Evolutionary conservation across 2,888 invertebrate species (phyloP).

Genomic region (Dicranocentrus wangi): DNA sequence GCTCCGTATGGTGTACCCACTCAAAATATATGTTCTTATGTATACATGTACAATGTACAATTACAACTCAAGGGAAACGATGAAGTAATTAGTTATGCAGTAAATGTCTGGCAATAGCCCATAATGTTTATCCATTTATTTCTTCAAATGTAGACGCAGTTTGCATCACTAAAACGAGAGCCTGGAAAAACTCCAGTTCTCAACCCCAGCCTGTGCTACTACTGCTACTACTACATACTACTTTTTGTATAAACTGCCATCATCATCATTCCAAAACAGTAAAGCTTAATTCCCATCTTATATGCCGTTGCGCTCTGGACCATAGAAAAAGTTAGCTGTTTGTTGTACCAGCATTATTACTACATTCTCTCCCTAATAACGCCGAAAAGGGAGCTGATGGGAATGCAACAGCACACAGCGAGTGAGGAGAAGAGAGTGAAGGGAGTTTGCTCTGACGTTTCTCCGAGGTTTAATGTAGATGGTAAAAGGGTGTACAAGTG

Average conservation of each 20-base stretch:
- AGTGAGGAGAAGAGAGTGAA: constrained; percentile 5
- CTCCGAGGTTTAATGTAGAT: not conserved
- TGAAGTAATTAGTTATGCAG: constrained; percentile 72
- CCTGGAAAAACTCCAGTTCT: not conserved
- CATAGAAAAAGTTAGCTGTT: constrained; percentile 20
- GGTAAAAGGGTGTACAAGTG: not conserved
- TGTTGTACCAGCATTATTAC: constrained; percentile 29
- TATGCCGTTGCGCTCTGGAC: not conserved
- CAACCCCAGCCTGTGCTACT: not conserved
- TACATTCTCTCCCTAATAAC: constrained; percentile 52
- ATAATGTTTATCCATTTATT: constrained; percentile 72
- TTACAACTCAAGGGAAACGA: constrained; percentile 49
- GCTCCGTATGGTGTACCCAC: too few relatives aligned
- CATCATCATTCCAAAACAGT: constrained; percentile 11
- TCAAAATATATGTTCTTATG: too few relatives aligned
- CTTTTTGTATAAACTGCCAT: constrained; percentile 1
- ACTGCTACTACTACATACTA: not conserved
- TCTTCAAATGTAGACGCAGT: constrained; percentile 72
- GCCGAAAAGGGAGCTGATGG: constrained; percentile 25
- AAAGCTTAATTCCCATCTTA: constrained; percentile 22
- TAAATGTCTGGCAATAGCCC: constrained; percentile 67
- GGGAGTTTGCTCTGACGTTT: constrained; percentile 4
- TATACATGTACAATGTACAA: not conserved
- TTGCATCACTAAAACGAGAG: constrained; percentile 68
- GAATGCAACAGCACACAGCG: constrained; percentile 42